Evolutionary conservation across 2,113 vertebrate genomes (phyloP).

Genomic region (Struthio camelus): DNA sequence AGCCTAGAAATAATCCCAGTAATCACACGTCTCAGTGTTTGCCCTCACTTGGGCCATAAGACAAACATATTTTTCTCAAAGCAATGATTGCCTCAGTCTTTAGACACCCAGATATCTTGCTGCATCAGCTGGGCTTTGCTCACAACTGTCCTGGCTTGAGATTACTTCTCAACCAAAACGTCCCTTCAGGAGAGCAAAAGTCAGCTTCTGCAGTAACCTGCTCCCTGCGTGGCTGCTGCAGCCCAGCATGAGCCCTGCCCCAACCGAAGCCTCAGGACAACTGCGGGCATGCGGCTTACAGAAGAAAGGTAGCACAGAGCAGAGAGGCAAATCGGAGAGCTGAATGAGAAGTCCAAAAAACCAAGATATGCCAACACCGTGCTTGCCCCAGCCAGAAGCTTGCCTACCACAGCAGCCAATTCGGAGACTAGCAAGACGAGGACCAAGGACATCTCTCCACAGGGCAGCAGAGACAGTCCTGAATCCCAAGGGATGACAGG

Average conservation of each 20-base stretch:
- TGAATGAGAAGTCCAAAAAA: neutral
- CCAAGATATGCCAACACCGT: neutral
- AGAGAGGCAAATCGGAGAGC: neutral
- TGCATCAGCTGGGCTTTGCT: rapidly evolving
- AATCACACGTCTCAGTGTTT: neutral
- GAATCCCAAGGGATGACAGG: neutral
- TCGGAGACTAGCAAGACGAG: neutral
- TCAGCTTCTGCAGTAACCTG: neutral
- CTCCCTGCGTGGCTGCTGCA: too few relatives aligned
- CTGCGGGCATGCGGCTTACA: neutral
- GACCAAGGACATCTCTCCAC: neutral
- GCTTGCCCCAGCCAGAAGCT: neutral
- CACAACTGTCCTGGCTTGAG: rapidly evolving
- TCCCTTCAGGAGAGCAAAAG: neutral
- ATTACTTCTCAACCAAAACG: neutral
- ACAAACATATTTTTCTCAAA: neutral
- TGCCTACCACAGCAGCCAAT: neutral
- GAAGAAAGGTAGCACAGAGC: neutral
- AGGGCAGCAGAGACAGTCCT: neutral
- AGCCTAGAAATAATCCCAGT: neutral
- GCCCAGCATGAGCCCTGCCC: neutral
- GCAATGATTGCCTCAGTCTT: rapidly evolving
- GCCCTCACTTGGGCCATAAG: neutral
- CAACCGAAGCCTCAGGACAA: neutral
- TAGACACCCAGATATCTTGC: rapidly evolving